Evolutionary conservation across 2,797 vertebrate species (phyloP).

Genomic region (Danio jaintianensis): DNA sequence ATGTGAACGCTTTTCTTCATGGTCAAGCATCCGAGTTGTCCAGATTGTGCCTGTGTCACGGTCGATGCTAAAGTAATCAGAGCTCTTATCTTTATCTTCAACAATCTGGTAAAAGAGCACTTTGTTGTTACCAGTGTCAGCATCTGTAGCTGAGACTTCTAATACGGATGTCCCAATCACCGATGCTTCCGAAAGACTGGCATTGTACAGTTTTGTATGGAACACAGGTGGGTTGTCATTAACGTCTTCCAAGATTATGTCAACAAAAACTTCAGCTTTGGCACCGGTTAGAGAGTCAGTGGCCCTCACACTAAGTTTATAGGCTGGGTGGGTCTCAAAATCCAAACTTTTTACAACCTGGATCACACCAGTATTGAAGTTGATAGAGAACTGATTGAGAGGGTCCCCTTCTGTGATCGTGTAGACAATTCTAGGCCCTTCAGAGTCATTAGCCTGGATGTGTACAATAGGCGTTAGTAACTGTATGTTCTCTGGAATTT

Average conservation of each 20-base stretch:
- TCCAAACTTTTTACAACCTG: conserved; percentile 88
- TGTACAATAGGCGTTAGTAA: conserved; percentile 91
- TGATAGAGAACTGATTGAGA: conserved; percentile 92
- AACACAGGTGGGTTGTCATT: conserved; percentile 94
- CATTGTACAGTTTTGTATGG: conserved; percentile 78
- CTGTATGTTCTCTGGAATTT: conserved; percentile 92
- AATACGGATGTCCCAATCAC: conserved; percentile 87
- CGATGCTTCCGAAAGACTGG: conserved; percentile 91
- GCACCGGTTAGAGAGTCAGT: conserved; percentile 93
- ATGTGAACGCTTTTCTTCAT: conserved; percentile 85
- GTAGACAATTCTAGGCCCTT: conserved; percentile 94
- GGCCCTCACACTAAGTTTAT: conserved; percentile 91
- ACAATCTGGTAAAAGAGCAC: conserved; percentile 89
- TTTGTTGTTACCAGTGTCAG: conserved; percentile 89
- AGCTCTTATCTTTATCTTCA: conserved; percentile 82
- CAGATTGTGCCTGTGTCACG: conserved; percentile 87
- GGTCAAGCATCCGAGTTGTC: conserved; percentile 85
- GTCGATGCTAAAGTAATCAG: conserved; percentile 88
- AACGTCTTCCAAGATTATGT: conserved; percentile 93
- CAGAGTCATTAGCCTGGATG: conserved; percentile 92
- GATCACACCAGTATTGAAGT: conserved; percentile 96
- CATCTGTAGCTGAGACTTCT: conserved; percentile 87
- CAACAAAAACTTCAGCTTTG: conserved; percentile 93
- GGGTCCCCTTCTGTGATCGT: conserved; percentile 95
- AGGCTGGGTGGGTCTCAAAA: conserved; percentile 95